These are phyloP conservation scores for Artemia franciscana DNA, from an alignment of 1,140 invertebrate genomes.

Conservation along the genomic window DNA sequence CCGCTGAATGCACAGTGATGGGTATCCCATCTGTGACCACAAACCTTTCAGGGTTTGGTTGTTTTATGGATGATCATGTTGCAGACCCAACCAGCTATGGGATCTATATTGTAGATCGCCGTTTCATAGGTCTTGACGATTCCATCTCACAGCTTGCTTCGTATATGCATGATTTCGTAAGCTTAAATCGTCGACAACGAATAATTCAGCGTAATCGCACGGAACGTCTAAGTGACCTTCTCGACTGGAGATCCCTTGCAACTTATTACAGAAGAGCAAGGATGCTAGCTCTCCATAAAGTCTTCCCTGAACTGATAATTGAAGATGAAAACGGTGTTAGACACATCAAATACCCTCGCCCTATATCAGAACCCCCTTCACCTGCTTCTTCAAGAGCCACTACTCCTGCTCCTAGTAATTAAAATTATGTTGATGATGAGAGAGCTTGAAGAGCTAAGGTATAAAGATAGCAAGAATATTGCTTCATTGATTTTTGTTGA, in stretches of 20 bases:
- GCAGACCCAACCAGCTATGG: conserved; percentile 94
- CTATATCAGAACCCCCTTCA: conserved; percentile 78
- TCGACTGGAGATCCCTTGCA: conserved; percentile 95
- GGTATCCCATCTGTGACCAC: conserved; percentile 94
- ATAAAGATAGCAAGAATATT: no score
- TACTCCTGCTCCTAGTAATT: conserved; percentile 66
- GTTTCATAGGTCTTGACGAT: conserved; percentile 64
- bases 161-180: conserved; percentile 81
- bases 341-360: conserved; percentile 59
- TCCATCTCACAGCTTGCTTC: conserved; percentile 79
- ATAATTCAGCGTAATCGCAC: conserved; percentile 96
- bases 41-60: conserved; percentile 93
- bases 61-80: conserved; percentile 96
- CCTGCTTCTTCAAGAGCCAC: conserved; percentile 57
- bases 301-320: conserved; percentile 62
- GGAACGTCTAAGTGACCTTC: conserved; percentile 81
- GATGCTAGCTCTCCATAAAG: conserved; percentile 52
- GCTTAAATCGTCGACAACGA: conserved; percentile 70
- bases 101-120: conserved; percentile 90
- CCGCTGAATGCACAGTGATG: conserved; percentile 99
- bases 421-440: no score
- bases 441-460: no score
- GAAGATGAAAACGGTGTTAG: conserved; percentile 34
- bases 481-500: no score
- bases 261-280: conserved; percentile 88